A percentile compares a stretch with the other conserved stretches of the same genome.
phyloP scores from a whole-genome alignment of 2,113 vertebrate genomes.

The Corythornis madagascariensis region DNA sequence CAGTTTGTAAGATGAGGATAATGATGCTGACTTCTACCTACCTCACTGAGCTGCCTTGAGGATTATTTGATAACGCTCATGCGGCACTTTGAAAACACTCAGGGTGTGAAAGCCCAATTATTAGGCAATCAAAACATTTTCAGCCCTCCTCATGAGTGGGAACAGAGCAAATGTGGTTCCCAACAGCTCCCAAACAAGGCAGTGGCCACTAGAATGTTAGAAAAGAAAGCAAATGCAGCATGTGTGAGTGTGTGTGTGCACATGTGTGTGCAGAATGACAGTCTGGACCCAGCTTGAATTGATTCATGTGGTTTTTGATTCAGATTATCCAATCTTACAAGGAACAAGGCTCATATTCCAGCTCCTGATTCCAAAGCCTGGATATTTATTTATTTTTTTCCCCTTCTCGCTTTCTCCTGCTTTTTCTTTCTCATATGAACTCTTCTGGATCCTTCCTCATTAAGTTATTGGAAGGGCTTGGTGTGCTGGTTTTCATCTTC shows the following conservation, averaged over 20 bases:
- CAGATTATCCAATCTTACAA: constrained; percentile 50
- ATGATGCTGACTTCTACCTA: not conserved
- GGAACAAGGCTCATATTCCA: constrained; percentile 36
- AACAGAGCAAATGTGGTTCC: not conserved
- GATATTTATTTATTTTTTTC: not conserved
- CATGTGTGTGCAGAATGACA: not conserved
- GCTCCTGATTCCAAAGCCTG: not conserved
- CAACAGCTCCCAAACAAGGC: not conserved
- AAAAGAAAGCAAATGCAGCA: not conserved
- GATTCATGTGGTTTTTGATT: constrained; percentile 46
- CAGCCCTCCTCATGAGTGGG: not conserved
- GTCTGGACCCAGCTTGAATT: not conserved
- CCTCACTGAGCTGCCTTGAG: constrained; percentile 11
- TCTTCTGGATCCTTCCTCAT: not conserved
- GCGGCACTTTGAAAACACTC: not conserved
- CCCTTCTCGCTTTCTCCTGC: not conserved
- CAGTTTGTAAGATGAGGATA: not conserved
- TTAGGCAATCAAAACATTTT: not conserved
- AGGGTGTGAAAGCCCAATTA: not conserved
- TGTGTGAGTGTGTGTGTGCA: not conserved
- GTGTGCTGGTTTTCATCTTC: constrained; percentile 27
- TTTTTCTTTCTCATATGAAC: constrained; percentile 6
- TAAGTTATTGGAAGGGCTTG: not conserved
- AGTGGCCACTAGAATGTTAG: not conserved
- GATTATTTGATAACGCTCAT: not conserved